Evolutionary conservation across 53 echinoderm and acorn worm species (phyloP).

Genomic region (Echinometra lucunter): DNA sequence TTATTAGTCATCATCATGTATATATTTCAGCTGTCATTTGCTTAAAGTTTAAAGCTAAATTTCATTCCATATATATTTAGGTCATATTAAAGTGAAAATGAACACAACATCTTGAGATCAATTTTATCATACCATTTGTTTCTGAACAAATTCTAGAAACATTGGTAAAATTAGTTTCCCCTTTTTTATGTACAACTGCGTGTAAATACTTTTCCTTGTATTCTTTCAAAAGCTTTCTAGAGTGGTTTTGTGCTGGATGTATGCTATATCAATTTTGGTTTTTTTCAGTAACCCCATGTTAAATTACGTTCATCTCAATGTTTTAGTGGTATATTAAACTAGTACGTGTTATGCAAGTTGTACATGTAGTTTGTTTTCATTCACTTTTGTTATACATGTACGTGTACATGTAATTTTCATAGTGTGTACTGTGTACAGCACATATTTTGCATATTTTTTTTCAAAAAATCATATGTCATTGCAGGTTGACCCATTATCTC

Average conservation of each 20-base stretch:
- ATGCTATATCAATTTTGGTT: background rate
- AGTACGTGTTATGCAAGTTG: background rate
- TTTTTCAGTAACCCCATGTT: background rate
- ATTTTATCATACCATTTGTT: too few relatives aligned
- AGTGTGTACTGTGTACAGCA: background rate
- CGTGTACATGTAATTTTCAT: background rate
- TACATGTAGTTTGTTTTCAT: constrained; percentile 3
- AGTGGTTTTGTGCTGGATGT: constrained; percentile 6
- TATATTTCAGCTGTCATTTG: background rate
- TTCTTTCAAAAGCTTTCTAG: constrained; percentile 31
- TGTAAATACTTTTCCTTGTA: background rate
- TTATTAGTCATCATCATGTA: background rate
- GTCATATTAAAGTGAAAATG: background rate
- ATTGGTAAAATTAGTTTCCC: background rate
- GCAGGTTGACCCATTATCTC: background rate
- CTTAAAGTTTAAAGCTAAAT: background rate
- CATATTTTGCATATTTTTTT: constrained; percentile 8
- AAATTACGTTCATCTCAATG: background rate
- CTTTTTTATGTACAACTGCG: background rate
- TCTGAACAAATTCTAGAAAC: background rate
- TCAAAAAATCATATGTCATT: background rate
- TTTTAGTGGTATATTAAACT: background rate
- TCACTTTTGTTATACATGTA: background rate
- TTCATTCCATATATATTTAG: background rate
- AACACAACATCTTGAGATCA: too few relatives aligned